Base-by-base conservation (phyloP, 2,797 vertebrate species). In the Chelonia mydas region DNA sequence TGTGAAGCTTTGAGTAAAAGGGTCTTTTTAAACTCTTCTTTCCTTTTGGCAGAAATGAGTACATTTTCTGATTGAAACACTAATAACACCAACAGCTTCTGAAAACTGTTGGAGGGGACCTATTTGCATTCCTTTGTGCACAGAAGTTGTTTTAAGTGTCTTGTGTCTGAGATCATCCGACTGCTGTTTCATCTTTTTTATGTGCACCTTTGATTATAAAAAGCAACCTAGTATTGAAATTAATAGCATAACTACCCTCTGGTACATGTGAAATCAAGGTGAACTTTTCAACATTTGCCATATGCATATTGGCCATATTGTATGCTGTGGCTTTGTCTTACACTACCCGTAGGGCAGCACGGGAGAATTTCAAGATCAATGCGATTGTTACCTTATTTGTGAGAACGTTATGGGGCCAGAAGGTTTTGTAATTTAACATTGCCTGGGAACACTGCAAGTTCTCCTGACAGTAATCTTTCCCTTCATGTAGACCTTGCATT, bases 21-120 rank as follows among this genome's bases (percentile, higher is more conserved):
- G 47, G 25, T 49, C 80, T 91, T 92, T 81, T 85, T 90, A 77
- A 96, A 87, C 86, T 86, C 27, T 89, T 95, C 88, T 84, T 72
- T 49, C 81, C 84, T 81, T 89, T 37, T 65, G 23, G 90, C 80
- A 15, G 83, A 59, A 77, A 89, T 0, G 0, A 88, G 45, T 11
- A 25, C 91, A 49, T 92, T 16, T 78, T 92, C 81, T 78, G 93
- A 94, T 88, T 88, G 90, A 94, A 92, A 92, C 49, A 57, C 37
- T 85, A 86, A 77, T 53, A 92, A 92, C 53, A 74, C 27, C 90
- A 91, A 59, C 86, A 96, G 95, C 88, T 94, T 92, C 91, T 87
- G 47, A 72, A 16, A 80, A 79, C 37, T 45, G 2, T 80, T 91
- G 37, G 28, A 41, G 1, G 78, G 59, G 78, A 68, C 78, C 86